Conservation (phyloP, 2,888 invertebrate genomes). For the Danaus chrysippus region DNA sequence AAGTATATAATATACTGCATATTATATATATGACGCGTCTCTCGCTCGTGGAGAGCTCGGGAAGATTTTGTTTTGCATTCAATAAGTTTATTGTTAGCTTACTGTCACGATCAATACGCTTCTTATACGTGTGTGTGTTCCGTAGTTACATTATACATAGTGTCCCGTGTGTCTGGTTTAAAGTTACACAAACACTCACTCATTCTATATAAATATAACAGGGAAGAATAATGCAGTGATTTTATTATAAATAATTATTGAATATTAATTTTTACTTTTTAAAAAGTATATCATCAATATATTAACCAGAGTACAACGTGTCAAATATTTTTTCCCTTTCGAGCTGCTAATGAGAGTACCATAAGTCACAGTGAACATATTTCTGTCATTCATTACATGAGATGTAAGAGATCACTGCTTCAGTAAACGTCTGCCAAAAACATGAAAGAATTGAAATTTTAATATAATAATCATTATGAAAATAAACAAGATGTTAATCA, state of each 20-base stretch:
- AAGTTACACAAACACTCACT: no score
- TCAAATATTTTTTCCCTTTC: no score
- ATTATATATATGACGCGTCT: slow-evolving; percentile 43
- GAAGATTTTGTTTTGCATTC: slow-evolving; percentile 65
- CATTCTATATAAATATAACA: no score
- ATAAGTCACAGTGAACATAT: slow-evolving; percentile 8
- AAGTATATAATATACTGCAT: slow-evolving; percentile 54
- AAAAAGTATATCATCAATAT: no score
- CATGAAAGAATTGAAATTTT: no score
- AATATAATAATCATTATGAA: no score
- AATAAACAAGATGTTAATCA: no score
- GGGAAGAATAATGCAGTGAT: no score
- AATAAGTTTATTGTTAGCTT: slow-evolving; percentile 51
- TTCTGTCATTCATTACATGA: slow-evolving; percentile 3
- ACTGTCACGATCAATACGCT: slow-evolving; percentile 54
- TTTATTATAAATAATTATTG: no score
- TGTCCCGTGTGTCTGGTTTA: no score
- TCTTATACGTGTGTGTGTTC: slow-evolving; percentile 25
- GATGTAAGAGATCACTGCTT: not conserved
- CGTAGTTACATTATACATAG: slow-evolving; percentile 44
- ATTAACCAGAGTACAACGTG: no score
- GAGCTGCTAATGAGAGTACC: not conserved
- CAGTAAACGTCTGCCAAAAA: not conserved
- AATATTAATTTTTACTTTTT: no score
- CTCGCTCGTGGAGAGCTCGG: slow-evolving; percentile 79